Conservation (phyloP, 2,797 vertebrate genomes). For the Sciurus carolinensis region DNA sequence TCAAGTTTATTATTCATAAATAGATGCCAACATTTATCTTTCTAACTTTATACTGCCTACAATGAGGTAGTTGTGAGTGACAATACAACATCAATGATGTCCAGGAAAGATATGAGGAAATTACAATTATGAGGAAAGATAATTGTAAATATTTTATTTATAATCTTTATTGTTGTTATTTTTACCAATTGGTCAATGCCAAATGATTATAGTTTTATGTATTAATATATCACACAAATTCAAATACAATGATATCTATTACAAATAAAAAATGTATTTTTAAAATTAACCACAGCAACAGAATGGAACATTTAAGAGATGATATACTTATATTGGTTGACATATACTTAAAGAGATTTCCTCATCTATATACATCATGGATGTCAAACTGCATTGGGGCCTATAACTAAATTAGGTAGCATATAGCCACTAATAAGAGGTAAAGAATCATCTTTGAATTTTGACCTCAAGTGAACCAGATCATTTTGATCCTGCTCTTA, state of each 20-base stretch:
- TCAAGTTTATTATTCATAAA: slow-evolving; percentile 41
- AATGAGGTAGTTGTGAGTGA: not conserved
- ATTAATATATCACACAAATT: not conserved
- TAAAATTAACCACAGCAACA: not conserved
- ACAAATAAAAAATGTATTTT: slow-evolving; percentile 10
- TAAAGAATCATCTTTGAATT: not conserved
- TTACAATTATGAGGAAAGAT: not conserved
- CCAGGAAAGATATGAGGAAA: too few species aligned
- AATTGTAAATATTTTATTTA: not conserved
- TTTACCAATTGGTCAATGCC: not conserved
- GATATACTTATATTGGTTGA: not conserved
- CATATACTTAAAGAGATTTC: not conserved
- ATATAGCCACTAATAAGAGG: not conserved
- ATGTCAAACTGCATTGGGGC: not conserved
- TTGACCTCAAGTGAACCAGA: not conserved
- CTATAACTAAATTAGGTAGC: not conserved
- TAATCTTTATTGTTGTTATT: not conserved
- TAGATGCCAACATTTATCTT: not conserved
- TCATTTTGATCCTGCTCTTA: not conserved
- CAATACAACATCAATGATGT: too few species aligned
- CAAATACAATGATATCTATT: not conserved
- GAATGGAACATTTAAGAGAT: slow-evolving; percentile 11
- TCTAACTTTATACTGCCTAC: not conserved
- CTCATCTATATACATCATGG: not conserved
- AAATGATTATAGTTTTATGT: not conserved